These are phyloP conservation scores for Chaetodon trifasciatus DNA, from an alignment of 2,797 vertebrate species.

Conservation along the genomic window DNA sequence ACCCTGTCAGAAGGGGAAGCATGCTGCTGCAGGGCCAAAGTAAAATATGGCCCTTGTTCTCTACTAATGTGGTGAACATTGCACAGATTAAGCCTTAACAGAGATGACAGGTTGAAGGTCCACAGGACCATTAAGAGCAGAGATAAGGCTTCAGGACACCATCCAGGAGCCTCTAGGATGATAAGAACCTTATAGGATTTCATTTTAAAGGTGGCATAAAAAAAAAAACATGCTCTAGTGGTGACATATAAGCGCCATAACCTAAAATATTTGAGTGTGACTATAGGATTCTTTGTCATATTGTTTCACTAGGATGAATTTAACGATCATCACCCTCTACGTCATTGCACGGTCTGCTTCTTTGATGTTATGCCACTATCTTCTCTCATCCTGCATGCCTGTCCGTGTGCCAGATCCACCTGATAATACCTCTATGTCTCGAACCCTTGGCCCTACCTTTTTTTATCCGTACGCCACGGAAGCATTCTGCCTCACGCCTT, in stretches of 20 bases:
- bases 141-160: conserved; percentile 8
- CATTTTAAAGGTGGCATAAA: background rate
- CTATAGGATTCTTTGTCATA: background rate
- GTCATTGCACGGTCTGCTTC: conserved; percentile 34
- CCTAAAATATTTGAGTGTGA: no score
- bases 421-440: conserved; percentile 48
- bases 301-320: conserved; percentile 27
- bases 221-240: no score
- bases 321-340: conserved; percentile 20
- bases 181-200: conserved; percentile 4
- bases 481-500: conserved; percentile 3
- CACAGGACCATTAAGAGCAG: conserved; percentile 13
- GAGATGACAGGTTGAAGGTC: conserved; percentile 3
- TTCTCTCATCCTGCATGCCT: conserved; percentile 29
- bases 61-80: conserved; percentile 2
- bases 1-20: background rate
- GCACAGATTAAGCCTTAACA: conserved; percentile 3
- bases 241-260: background rate
- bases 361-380: conserved; percentile 57
- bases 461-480: conserved; percentile 21
- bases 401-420: conserved; percentile 42
- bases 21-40: background rate
- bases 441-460: conserved; percentile 26
- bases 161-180: background rate
- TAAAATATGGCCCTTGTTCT: background rate